Conservation (phyloP, 2,888 invertebrate genomes). For the Caenorhabditis macrosperma region DNA sequence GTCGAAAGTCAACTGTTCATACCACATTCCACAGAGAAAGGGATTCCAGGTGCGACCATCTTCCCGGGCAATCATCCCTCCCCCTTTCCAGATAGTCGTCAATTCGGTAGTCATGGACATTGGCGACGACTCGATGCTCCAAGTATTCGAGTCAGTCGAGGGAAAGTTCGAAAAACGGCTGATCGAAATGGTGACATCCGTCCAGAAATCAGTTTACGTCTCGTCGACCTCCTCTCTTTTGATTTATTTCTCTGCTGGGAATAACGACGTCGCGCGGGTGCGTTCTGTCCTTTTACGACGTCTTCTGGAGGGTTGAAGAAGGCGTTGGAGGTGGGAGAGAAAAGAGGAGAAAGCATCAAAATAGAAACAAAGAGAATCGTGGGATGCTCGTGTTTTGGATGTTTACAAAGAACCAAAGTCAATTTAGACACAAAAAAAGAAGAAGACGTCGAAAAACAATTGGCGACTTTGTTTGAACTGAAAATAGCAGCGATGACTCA, state of each 20-base stretch:
- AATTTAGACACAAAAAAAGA: slow-evolving; percentile 6
- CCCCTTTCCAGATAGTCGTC: slow-evolving; percentile 46
- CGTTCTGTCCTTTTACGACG: slow-evolving; percentile 30
- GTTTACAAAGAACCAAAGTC: slow-evolving; percentile 8
- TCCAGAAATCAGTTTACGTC: slow-evolving; percentile 59
- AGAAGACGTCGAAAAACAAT: slow-evolving; percentile 8
- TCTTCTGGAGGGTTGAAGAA: background rate
- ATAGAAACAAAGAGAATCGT: slow-evolving; percentile 4
- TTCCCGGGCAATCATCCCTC: background rate
- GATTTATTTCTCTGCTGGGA: slow-evolving; percentile 65
- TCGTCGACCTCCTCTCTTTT: slow-evolving; percentile 60
- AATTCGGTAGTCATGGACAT: slow-evolving; percentile 55
- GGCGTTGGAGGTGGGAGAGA: background rate
- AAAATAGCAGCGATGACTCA: background rate
- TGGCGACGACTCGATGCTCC: slow-evolving; percentile 57
- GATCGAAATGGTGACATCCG: slow-evolving; percentile 60
- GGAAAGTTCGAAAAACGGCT: slow-evolving; percentile 61
- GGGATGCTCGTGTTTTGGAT: slow-evolving; percentile 7
- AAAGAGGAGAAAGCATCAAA: background rate
- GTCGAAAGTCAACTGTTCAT: slow-evolving; percentile 63
- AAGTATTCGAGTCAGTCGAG: slow-evolving; percentile 62
- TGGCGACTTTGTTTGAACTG: background rate
- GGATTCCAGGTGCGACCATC: slow-evolving; percentile 46
- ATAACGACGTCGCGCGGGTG: slow-evolving; percentile 57
- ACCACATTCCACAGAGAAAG: slow-evolving; percentile 62